Base-by-base conservation (phyloP, 2,888 invertebrate species). In the Pachliopta kotzebuea region DNA sequence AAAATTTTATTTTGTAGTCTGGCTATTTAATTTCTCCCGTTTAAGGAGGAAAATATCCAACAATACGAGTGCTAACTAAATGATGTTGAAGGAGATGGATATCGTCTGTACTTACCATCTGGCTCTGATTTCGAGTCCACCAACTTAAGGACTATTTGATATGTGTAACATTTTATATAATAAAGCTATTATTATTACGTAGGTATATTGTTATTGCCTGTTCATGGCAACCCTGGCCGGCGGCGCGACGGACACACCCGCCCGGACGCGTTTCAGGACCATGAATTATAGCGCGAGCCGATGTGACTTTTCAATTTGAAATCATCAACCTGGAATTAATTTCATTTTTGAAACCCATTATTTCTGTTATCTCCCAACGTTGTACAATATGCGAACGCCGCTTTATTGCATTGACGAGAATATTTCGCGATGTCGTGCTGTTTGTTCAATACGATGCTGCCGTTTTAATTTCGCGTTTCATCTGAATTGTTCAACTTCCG, bases 261-360 rank as follows among this genome's bases (percentile, higher is more conserved):
- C 84, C 89, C 88, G 88, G 90, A 89, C 89, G 90, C 90, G 90
- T 90, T 90, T 90, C 90, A 89, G 88, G 85, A 85, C 84, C 90
- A 90, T 92, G 92, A 92, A 85, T 92, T 92, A 91, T 90, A 85
- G 90, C 91, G 82, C 88, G 82, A 85, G 86, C 91, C 91, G 92
- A 90, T 90, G 92, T 92, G 92, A 91, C 92, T 92, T 92, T 92
- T 92, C 92, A 92, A 92, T 92, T 92, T 90, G 91, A 91, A 92
- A 90, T 92, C 92, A 90, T 91, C 90, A 92, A 90, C 90, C 88
- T 90, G 92, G 92, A 92, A 92, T 91, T 92, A 92, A 92, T 92
- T 91, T 88, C 86, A 90, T 90, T 91, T 91, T 91, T 91, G 90
- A 90, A 90, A 89, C 86, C 90, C 89, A 90, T 91, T 90, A 91